These are phyloP conservation scores for Eclectus roratus DNA, from an alignment of 2,113 vertebrate genomes.

Conservation along the genomic window DNA sequence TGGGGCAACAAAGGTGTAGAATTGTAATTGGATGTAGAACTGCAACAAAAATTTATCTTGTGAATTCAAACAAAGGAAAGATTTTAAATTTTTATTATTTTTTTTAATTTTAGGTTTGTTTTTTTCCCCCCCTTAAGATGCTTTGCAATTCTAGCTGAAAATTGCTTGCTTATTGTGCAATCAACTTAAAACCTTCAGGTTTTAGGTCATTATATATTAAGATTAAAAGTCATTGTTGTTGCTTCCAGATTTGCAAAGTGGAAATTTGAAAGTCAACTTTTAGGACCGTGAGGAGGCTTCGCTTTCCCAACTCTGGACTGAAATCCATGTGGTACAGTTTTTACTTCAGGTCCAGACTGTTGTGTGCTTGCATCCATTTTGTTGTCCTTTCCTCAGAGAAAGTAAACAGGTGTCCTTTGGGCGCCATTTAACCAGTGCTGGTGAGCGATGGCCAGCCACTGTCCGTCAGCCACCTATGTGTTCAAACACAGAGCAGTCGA, in stretches of 20 bases:
- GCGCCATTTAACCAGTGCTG: rapidly evolving
- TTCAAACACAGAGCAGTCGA: neutral
- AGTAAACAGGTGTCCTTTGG: rapidly evolving
- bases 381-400: rapidly evolving
- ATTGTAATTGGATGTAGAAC: neutral
- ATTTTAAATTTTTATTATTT: neutral
- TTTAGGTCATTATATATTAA: neutral
- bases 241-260: neutral
- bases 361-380: rapidly evolving
- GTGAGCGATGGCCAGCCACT: rapidly evolving
- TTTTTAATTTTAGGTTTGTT: neutral
- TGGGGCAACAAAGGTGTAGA: neutral
- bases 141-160: neutral
- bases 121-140: rapidly evolving
- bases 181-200: neutral
- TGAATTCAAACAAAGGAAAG: neutral
- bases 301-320: neutral
- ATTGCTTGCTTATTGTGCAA: neutral
- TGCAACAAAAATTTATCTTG: neutral
- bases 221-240: neutral
- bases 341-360: rapidly evolving
- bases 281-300: neutral
- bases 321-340: rapidly evolving
- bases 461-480: rapidly evolving
- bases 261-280: neutral